Percentiles rank a stretch among this genome's conserved stretches.
Evolutionary conservation across 2,888 invertebrate species (phyloP).

Genomic region (Napeogenes inachia): DNA sequence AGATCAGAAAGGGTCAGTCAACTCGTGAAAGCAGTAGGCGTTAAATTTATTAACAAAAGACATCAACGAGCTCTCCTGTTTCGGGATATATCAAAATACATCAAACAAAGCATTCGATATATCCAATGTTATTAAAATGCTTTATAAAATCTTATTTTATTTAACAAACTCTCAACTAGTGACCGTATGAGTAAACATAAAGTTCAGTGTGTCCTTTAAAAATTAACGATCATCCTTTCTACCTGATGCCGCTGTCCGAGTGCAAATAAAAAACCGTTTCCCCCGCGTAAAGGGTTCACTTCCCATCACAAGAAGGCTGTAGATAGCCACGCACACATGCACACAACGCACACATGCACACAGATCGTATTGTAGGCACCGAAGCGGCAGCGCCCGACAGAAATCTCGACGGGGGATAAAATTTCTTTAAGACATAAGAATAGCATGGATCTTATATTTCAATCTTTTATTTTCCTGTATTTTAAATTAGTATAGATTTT

Average conservation of each 20-base stretch:
- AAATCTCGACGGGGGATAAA: constrained; percentile 71
- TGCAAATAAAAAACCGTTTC: constrained; percentile 78
- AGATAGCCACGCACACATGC: constrained; percentile 47
- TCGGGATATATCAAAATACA: background rate
- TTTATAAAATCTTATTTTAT: constrained; percentile 2
- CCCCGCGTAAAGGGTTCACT: constrained; percentile 78
- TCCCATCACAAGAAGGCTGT: constrained; percentile 74
- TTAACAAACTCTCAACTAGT: constrained; percentile 14
- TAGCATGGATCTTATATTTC: constrained; percentile 46
- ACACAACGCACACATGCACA: constrained; percentile 38
- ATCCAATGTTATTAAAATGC: background rate
- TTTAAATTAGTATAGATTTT: background rate
- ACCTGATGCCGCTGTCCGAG: constrained; percentile 78
- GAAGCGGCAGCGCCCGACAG: constrained; percentile 63
- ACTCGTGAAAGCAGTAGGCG: constrained; percentile 57
- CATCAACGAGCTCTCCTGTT: constrained; percentile 60
- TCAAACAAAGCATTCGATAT: background rate
- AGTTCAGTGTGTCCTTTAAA: constrained; percentile 72
- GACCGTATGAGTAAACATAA: constrained; percentile 49
- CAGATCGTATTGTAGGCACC: constrained; percentile 45
- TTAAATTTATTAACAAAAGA: constrained; percentile 65
- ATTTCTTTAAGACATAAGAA: constrained; percentile 62
- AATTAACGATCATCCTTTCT: constrained; percentile 77
- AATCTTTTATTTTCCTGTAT: constrained; percentile 7
- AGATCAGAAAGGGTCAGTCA: constrained; percentile 46